Conservation (phyloP, 2,113 vertebrate genomes). For the Semnopithecus entellus region DNA sequence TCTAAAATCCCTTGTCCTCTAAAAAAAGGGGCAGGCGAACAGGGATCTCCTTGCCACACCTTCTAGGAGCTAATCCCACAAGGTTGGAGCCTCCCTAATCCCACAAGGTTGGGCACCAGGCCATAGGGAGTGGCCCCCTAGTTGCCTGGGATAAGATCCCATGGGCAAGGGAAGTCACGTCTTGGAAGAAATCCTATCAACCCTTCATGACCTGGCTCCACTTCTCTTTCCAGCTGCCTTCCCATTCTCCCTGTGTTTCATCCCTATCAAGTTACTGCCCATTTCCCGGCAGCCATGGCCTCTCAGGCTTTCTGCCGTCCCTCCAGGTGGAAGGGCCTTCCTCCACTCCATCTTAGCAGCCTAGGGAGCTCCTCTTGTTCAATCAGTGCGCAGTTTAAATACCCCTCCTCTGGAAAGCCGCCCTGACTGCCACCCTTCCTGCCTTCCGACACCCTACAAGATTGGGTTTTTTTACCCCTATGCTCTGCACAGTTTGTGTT, state of each 20-base stretch:
- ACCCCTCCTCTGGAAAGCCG: not conserved
- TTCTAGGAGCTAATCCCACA: not conserved
- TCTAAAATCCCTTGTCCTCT: not conserved
- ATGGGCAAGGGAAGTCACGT: not conserved
- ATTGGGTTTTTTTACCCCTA: not conserved
- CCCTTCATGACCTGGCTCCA: not conserved
- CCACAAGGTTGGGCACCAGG: not conserved
- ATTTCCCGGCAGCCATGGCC: not conserved
- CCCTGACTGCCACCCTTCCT: not conserved
- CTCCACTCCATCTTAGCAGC: not conserved
- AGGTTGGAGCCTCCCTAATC: not conserved
- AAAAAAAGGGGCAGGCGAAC: not conserved
- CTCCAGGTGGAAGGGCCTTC: not conserved
- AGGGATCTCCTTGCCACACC: not conserved
- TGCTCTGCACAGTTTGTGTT: not conserved
- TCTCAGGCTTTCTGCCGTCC: not conserved
- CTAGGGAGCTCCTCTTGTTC: not conserved
- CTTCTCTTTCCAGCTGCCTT: not conserved
- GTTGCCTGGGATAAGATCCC: not conserved
- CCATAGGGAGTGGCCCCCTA: not conserved
- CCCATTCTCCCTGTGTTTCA: not conserved
- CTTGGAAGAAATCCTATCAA: not conserved
- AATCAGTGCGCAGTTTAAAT: rapidly evolving
- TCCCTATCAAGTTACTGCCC: not conserved
- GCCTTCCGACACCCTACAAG: not conserved